These are phyloP conservation scores for Acrocephalus scirpaceus DNA, from an alignment of 2,797 vertebrate species.

Conservation along the genomic window DNA sequence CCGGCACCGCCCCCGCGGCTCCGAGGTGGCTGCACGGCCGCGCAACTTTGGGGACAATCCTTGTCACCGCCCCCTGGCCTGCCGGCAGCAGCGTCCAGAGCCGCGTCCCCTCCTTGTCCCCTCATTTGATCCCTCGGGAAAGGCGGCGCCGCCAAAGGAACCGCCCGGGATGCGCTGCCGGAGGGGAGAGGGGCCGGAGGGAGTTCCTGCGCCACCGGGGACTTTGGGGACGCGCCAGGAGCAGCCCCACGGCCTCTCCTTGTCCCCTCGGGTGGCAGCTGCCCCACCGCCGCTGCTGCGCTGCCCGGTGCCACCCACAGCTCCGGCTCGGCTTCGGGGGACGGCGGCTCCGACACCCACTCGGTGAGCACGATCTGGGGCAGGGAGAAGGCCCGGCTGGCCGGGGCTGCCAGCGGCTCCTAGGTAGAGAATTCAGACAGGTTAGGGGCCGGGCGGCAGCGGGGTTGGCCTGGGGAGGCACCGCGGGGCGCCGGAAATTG, in stretches of 20 bases:
- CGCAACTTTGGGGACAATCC: neutral
- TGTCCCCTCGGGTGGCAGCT: neutral
- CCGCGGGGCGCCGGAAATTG: accelerated
- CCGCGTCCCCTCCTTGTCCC: constrained; percentile 10
- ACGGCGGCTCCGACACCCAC: constrained; percentile 74
- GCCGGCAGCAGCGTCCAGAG: constrained; percentile 5
- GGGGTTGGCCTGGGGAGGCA: neutral
- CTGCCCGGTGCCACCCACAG: neutral
- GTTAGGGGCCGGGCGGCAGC: neutral
- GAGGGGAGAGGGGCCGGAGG: neutral
- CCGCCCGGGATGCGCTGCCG: neutral
- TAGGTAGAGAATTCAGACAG: constrained; percentile 61
- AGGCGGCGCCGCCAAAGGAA: constrained; percentile 51
- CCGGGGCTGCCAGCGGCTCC: constrained; percentile 47
- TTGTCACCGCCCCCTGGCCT: neutral
- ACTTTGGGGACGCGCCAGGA: neutral
- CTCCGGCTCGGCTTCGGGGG: constrained; percentile 71
- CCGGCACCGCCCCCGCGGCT: constrained; percentile 7
- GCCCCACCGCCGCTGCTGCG: neutral
- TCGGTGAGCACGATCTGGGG: constrained; percentile 87
- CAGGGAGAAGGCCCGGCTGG: constrained; percentile 60
- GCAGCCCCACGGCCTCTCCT: neutral
- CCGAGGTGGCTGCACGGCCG: neutral
- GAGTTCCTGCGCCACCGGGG: accelerated
- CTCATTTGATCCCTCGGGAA: constrained; percentile 20